phyloP scores from a whole-genome alignment of 2,113 vertebrate genomes.

The Chlamydotis undulata region DNA sequence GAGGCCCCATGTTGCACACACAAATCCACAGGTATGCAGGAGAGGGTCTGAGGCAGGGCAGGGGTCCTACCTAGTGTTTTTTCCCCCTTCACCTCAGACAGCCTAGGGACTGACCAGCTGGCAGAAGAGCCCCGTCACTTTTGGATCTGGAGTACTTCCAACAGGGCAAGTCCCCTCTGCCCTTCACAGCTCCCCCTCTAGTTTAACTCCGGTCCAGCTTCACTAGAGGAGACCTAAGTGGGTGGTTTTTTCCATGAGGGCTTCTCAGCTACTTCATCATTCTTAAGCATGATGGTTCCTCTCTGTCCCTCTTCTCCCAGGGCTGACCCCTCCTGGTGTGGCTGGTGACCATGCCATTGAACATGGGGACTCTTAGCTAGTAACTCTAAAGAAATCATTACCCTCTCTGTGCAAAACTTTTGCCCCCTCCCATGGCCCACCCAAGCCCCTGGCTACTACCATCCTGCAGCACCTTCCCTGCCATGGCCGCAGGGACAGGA shows the following conservation, averaged over 20 bases:
- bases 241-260: background rate
- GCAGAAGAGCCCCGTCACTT: background rate
- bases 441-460: background rate
- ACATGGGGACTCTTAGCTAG: background rate
- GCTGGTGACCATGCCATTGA: background rate
- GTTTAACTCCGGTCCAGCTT: background rate
- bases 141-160: background rate
- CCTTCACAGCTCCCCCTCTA: background rate
- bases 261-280: background rate
- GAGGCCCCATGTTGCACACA: background rate
- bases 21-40: background rate
- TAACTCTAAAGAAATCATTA: background rate
- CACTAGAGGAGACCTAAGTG: background rate
- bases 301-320: background rate
- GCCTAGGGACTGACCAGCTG: background rate
- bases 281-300: background rate
- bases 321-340: background rate
- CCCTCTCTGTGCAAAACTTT: background rate
- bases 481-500: background rate
- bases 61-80: background rate
- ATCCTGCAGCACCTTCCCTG: background rate
- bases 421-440: rapidly evolving
- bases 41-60: background rate
- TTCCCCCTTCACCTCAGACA: background rate
- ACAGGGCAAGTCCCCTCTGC: background rate